Evolutionary conservation across 2,888 invertebrate genomes (phyloP).

Genomic region (Eugnorisma glareosa): DNA sequence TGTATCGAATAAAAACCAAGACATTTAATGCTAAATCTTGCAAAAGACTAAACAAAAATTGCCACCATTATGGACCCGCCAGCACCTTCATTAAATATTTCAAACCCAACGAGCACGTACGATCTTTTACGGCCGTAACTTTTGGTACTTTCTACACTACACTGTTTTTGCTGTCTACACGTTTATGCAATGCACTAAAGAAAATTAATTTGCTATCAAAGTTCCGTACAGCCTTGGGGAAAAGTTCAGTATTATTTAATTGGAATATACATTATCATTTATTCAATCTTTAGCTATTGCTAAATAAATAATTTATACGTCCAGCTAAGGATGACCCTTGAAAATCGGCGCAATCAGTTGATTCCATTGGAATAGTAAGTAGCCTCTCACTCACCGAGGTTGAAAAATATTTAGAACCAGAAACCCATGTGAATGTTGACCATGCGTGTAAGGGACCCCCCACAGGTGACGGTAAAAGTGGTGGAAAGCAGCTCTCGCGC

Average conservation of each 20-base stretch:
- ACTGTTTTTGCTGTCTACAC: slow-evolving; percentile 74
- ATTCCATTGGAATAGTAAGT: neutral
- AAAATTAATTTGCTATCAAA: slow-evolving; percentile 53
- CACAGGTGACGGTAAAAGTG: slow-evolving; percentile 67
- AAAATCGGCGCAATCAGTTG: neutral
- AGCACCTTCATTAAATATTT: slow-evolving; percentile 60
- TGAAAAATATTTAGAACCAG: neutral
- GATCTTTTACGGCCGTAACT: slow-evolving; percentile 71
- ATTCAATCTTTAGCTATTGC: slow-evolving; percentile 8
- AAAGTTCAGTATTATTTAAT: slow-evolving; percentile 43
- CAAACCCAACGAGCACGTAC: slow-evolving; percentile 76
- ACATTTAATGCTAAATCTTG: slow-evolving; percentile 33
- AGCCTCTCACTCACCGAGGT: neutral
- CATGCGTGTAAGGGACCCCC: slow-evolving; percentile 65
- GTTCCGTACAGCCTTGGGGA: slow-evolving; percentile 35
- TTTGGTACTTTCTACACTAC: slow-evolving; percentile 78
- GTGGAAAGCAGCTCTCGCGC: slow-evolving; percentile 75
- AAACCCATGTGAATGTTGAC: slow-evolving; percentile 41
- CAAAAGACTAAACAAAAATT: slow-evolving; percentile 65
- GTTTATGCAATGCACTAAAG: slow-evolving; percentile 66
- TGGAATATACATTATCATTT: slow-evolving; percentile 23
- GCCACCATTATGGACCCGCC: slow-evolving; percentile 55
- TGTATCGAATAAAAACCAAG: slow-evolving; percentile 36
- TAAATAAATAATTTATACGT: slow-evolving; percentile 4
- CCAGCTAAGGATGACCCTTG: neutral